These are phyloP conservation scores for Ptyas mucosa DNA, from an alignment of 2,113 vertebrate genomes.

Conservation along the genomic window DNA sequence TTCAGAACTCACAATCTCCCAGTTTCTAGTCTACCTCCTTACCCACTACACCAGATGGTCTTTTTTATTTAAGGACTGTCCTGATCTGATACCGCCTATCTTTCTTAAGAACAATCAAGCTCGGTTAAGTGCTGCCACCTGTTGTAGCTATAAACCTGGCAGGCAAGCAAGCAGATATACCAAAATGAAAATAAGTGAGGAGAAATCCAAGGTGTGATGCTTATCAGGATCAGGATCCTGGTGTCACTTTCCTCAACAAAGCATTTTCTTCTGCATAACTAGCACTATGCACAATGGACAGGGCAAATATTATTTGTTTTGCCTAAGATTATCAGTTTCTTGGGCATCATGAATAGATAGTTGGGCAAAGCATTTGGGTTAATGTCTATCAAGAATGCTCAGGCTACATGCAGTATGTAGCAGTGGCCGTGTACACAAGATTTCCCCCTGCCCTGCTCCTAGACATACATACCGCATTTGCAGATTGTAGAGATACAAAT, in stretches of 20 bases:
- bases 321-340: neutral
- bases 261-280: neutral
- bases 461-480: neutral
- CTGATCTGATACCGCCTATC: neutral
- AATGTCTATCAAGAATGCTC: neutral
- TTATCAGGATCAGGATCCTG: neutral
- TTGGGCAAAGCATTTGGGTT: neutral
- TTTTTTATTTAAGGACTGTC: neutral
- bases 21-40: neutral
- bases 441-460: neutral
- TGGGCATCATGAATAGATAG: neutral
- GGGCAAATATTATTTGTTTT: neutral
- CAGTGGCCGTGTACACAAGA: neutral
- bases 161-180: neutral
- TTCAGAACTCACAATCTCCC: neutral
- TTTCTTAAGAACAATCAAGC: neutral
- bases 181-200: neutral
- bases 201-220: neutral
- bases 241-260: neutral
- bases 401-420: neutral
- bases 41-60: neutral
- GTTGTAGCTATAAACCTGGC: neutral
- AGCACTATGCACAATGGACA: neutral
- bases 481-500: neutral
- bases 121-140: neutral